A percentile compares a stretch with the other conserved stretches of the same genome.
phyloP scores from a whole-genome alignment of 2,113 vertebrate species.

The Dicaeum eximium region DNA sequence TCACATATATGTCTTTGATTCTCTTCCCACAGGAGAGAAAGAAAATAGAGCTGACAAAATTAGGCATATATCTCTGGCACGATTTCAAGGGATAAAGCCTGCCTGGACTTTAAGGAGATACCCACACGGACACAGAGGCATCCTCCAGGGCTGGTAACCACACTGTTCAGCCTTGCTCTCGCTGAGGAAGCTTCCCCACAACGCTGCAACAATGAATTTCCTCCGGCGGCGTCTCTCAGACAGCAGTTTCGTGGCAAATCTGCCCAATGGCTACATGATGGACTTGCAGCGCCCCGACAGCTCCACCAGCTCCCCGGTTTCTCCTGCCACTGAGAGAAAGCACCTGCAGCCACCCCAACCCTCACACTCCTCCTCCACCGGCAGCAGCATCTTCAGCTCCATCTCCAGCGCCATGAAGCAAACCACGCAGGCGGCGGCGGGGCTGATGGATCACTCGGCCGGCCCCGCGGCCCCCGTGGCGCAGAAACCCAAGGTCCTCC shows the following conservation, averaged over 20 bases:
- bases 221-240: constrained; percentile 92
- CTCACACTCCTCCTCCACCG: constrained; percentile 50
- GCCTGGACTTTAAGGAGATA: not conserved
- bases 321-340: constrained; percentile 83
- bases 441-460: constrained; percentile 72
- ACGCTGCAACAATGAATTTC: constrained; percentile 84
- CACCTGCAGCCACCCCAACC: constrained; percentile 73
- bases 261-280: constrained; percentile 97
- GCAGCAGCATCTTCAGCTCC: constrained; percentile 89
- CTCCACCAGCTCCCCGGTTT: constrained; percentile 83
- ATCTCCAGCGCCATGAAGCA: constrained; percentile 93
- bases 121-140: rapidly evolving
- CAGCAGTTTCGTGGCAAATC: constrained; percentile 95
- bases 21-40: not conserved
- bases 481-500: constrained; percentile 87
- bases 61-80: not conserved
- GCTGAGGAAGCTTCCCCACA: not conserved
- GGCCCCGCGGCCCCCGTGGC: constrained; percentile 50
- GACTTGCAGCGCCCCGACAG: constrained; percentile 86
- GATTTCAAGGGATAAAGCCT: not conserved
- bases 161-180: not conserved
- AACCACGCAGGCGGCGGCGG: constrained; percentile 70
- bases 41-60: not conserved
- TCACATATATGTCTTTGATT: not conserved
- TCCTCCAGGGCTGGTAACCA: not conserved